Evolutionary conservation across 2,113 vertebrate species (phyloP).

Genomic region (Psittacus erithacus): DNA sequence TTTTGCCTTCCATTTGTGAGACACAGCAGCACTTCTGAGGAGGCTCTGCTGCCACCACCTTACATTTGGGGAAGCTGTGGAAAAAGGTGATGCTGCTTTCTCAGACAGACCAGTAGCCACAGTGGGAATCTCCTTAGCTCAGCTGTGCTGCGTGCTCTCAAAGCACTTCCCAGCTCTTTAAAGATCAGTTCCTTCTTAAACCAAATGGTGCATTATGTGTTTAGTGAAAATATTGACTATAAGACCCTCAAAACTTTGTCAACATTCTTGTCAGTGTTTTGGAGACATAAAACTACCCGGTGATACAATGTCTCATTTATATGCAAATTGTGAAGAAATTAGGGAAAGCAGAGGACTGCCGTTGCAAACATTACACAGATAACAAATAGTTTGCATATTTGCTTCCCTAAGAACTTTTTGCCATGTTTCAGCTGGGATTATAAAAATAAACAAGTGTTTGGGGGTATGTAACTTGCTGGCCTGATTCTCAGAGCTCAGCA

Average conservation of each 20-base stretch:
- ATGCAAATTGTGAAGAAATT: constrained; percentile 12
- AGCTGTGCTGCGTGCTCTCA: background rate
- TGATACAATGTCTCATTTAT: background rate
- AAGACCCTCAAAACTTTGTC: background rate
- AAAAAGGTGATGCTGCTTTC: background rate
- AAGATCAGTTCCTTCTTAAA: background rate
- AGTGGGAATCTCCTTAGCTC: background rate
- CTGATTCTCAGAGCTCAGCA: background rate
- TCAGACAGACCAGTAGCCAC: background rate
- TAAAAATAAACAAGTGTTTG: background rate
- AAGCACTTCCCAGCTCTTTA: background rate
- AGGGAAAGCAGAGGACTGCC: background rate
- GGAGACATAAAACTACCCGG: background rate
- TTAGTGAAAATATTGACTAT: background rate
- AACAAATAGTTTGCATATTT: background rate
- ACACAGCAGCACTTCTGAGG: background rate
- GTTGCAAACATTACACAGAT: background rate
- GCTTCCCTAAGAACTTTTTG: background rate
- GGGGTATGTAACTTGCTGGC: background rate
- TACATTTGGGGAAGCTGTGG: background rate
- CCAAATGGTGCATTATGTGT: background rate
- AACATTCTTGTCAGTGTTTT: background rate
- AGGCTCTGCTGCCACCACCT: background rate
- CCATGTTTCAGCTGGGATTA: background rate
- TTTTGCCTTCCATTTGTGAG: background rate